Conservation (phyloP, 2,888 invertebrate genomes). For the Dynastes grantii region DNA sequence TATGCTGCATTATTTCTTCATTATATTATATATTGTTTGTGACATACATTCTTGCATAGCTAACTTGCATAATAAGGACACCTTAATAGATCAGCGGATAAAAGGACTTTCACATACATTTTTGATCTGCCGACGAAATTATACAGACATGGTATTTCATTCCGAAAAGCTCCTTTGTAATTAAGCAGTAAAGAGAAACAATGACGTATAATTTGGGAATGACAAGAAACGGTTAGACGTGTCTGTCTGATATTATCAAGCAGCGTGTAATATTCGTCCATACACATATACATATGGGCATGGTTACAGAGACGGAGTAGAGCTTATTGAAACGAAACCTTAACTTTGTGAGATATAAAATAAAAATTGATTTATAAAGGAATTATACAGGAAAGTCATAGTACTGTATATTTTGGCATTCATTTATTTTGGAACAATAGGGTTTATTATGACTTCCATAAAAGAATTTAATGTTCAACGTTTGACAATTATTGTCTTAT, state of each 20-base stretch:
- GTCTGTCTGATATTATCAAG: conserved; percentile 30
- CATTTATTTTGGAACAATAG: too few relatives aligned
- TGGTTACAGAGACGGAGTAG: conserved; percentile 1
- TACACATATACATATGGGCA: neutral
- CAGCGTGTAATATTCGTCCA: neutral
- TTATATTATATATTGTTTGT: neutral
- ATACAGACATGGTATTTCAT: conserved; percentile 7
- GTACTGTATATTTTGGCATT: too few relatives aligned
- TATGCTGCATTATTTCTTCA: neutral
- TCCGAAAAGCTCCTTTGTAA: conserved; percentile 12
- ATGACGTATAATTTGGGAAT: conserved; percentile 41
- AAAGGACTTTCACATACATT: conserved; percentile 26
- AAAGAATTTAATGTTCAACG: too few relatives aligned
- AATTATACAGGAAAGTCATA: too few relatives aligned
- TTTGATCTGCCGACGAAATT: conserved; percentile 22
- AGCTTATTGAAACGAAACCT: neutral
- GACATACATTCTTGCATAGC: neutral
- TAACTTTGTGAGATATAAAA: neutral
- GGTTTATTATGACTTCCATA: too few relatives aligned
- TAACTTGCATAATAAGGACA: conserved; percentile 1
- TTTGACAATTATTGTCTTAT: too few relatives aligned
- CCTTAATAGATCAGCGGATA: conserved; percentile 2
- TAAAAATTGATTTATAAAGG: too few relatives aligned
- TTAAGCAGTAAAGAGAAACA: conserved; percentile 33
- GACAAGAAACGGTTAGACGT: conserved; percentile 46